Evolutionary conservation across 2,888 invertebrate species (phyloP), one percentile per base, ranked within the genome.

Genomic region (Horisme vitalbata): DNA sequence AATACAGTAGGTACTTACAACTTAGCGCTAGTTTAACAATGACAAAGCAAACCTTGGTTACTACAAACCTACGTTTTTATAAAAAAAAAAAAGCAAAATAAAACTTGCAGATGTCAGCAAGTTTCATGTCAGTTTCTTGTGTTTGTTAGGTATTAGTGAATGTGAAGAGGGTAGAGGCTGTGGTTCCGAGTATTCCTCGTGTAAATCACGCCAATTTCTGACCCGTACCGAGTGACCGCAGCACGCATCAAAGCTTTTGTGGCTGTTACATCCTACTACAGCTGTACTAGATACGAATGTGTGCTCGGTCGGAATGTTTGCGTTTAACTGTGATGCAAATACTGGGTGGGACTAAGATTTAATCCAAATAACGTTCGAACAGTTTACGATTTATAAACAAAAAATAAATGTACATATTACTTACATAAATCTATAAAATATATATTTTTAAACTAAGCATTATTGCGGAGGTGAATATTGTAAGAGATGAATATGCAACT

Each of bases 181-280:
- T 65, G 75, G 75, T 74, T 63, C 55, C 56, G 46, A 73, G 58
- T 71, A 68, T 67, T 72, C 61, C 70, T 74, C 63, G 74, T 78
- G 75, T 75, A 80, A 81, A 82, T 83, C 75, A 73, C 70, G 71
- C 79, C 81, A 83, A 83, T 85, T 81, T 79, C 83, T 79, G 80
- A 77, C 83, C 84, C 81, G 76, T 74, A 79, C 75, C 59, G 72
- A 59, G 59, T 63, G 71, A 85, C 88, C 87, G 75, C 87, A 86
- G 73, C 73, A 79, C 83, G 80, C 83, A 78, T 84, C 83, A 83
- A 86, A 87, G 85, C 80, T 76, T 81, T 81, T 85, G 83, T 77
- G 77, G 76, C 66, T 52, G 59, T 37, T 61, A 62, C 64, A 52
- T 61, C 71, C 73, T 70, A 68, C 71, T 66, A 63, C 68, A 65